Base-by-base conservation (phyloP, 1,140 invertebrate genomes). In the Spodoptera frugiperda region DNA sequence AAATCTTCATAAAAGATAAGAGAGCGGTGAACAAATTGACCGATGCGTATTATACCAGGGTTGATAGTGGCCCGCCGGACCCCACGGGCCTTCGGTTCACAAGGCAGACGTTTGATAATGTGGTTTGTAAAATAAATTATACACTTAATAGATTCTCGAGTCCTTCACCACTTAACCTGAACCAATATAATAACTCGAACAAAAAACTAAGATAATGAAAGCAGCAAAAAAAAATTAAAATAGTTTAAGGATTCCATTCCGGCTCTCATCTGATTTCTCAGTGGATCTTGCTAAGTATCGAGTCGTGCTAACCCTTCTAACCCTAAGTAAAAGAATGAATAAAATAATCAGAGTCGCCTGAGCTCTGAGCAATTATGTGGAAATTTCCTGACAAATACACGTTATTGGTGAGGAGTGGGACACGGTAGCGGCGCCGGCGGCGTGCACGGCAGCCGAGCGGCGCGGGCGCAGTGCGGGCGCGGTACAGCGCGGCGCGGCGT, bases 1-100 rank as follows among this genome's bases (percentile, higher is more conserved):
- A 90, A 90, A 87, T 86, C 86, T 88, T 88, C 84, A 85, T 88
- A 87, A 84, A 84, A 82, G 88, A 87, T 89, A 85, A 83, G 74
- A 80, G 78, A 85, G 84, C 81, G 78, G 79, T 78, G 82, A 81
- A 91, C 90, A 90, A 91, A 92, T 92, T 88, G 87, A 86, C 87
- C 82, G 82, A 87, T 89, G 88, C 80, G 84, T 87, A 63, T 59
- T 63, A 87, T 84, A 83, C 73, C 78, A 84, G 75, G 30, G 54
- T 74, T 55, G 84, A 87, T 88, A 86, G 79, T 78, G 84, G 67
- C 59, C 73, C 82, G 84, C 81, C 11, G 19, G 19, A 21, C 10
- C 19, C 53, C 53, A 55, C 53, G 15, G 51, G 1, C 15, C 14
- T 11, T 53, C 51, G 14, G 55, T 3, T 25, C 10, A 39, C 33